phyloP scores from a whole-genome alignment of 2,113 vertebrate genomes.

The Oceanites oceanicus region DNA sequence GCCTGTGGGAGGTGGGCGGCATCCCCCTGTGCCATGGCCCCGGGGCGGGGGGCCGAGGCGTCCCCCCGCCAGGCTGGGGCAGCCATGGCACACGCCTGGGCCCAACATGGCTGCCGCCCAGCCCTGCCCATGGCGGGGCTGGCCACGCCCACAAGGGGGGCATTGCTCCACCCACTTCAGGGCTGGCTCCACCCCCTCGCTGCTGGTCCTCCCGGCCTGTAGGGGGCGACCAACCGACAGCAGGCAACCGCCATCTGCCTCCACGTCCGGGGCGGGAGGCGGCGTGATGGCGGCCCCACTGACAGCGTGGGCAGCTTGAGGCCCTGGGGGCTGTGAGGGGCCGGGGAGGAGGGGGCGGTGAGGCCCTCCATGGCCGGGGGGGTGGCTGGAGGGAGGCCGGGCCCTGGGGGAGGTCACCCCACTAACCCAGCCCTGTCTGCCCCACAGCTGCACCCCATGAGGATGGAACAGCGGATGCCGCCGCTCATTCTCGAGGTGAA shows the following conservation, averaged over 20 bases:
- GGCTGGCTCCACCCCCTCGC: too few relatives aligned
- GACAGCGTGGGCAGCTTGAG: background rate
- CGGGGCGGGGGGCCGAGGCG: background rate
- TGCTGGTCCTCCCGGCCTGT: background rate
- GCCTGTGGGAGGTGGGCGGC: background rate
- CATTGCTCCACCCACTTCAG: background rate
- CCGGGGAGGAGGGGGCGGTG: background rate
- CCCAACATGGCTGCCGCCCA: background rate
- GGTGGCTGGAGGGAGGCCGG: background rate
- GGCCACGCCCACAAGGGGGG: background rate
- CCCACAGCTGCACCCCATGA: conserved; percentile 57
- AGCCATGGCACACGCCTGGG: too few relatives aligned
- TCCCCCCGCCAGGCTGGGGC: background rate
- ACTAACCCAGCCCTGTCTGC: conserved; percentile 21
- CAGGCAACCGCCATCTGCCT: background rate
- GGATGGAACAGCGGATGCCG: conserved; percentile 56
- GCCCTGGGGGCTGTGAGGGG: background rate
- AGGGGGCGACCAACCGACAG: background rate
- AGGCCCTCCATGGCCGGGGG: background rate
- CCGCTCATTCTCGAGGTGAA: conserved; percentile 51
- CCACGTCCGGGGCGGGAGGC: too few relatives aligned
- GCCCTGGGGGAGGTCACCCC: background rate
- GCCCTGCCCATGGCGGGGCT: too few relatives aligned
- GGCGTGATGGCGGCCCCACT: rapidly evolving
- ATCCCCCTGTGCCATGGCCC: too few relatives aligned